Evolutionary conservation across 2,113 vertebrate species (phyloP).

Genomic region (Perognathus longimembris): DNA sequence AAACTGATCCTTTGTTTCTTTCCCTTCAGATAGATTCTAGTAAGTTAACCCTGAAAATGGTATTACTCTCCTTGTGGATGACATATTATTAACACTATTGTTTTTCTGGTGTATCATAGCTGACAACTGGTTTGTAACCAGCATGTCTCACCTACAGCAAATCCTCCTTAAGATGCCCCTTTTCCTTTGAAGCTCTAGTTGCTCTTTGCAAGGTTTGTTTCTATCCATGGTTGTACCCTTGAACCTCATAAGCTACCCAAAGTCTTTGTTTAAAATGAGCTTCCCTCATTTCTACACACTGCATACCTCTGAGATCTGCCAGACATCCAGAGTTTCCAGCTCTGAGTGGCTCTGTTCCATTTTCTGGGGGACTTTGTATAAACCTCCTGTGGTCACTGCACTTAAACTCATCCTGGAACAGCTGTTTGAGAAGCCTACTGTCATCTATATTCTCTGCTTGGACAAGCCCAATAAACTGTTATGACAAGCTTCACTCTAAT

Average conservation of each 20-base stretch:
- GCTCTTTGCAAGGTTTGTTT: neutral
- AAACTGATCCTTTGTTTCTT: neutral
- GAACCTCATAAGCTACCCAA: neutral
- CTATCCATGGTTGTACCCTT: neutral
- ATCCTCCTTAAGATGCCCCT: neutral
- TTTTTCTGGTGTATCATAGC: neutral
- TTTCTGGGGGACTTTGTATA: slow-evolving; percentile 61
- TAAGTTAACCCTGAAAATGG: neutral
- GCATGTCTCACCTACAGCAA: neutral
- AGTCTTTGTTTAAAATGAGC: slow-evolving; percentile 50
- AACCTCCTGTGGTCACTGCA: slow-evolving; percentile 56
- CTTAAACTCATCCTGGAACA: slow-evolving; percentile 64
- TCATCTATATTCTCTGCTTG: slow-evolving; percentile 73
- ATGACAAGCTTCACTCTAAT: slow-evolving; percentile 78
- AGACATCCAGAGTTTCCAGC: neutral
- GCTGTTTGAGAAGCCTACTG: slow-evolving; percentile 48
- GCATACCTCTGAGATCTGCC: neutral
- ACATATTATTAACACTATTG: neutral
- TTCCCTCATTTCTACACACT: neutral
- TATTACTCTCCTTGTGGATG: neutral
- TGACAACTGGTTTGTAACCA: neutral
- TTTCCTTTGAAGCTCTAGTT: neutral
- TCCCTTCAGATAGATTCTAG: neutral
- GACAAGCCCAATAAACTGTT: slow-evolving; percentile 75
- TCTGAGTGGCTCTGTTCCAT: neutral